phyloP scores from a whole-genome alignment of 2,113 vertebrate genomes.

The Eonycteris spelaea region DNA sequence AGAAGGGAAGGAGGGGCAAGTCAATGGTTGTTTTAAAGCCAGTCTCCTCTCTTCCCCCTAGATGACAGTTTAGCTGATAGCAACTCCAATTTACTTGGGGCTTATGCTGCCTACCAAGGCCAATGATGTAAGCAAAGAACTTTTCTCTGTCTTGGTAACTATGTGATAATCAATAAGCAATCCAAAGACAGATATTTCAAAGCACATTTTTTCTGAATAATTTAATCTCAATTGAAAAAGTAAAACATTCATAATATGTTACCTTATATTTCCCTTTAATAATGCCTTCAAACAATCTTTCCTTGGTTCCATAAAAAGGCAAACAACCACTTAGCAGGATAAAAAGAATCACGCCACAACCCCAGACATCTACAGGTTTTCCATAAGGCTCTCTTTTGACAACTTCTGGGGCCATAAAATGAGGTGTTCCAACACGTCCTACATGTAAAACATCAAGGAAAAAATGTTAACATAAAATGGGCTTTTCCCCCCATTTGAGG shows the following conservation, averaged over 20 bases:
- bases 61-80: neutral
- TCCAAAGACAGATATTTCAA: slow-evolving; percentile 49
- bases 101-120: neutral
- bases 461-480: slow-evolving; percentile 53
- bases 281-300: slow-evolving; percentile 98
- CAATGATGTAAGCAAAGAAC: neutral
- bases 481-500: neutral
- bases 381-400: slow-evolving; percentile 99
- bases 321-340: slow-evolving; percentile 98
- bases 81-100: neutral
- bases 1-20: neutral
- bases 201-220: slow-evolving; percentile 44
- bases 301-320: slow-evolving; percentile 99
- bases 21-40: neutral
- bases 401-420: slow-evolving; percentile 99
- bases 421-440: slow-evolving; percentile 98
- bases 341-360: slow-evolving; percentile 98
- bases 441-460: slow-evolving; percentile 62
- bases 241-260: slow-evolving; percentile 46
- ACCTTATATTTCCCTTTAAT: slow-evolving; percentile 99
- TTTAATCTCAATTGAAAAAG: slow-evolving; percentile 54
- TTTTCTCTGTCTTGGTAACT: neutral
- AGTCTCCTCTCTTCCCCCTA: neutral
- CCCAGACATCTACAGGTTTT: slow-evolving; percentile 99
- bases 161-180: slow-evolving; percentile 1